Percentiles rank a stretch among this genome's conserved stretches.
These are phyloP conservation scores for Cryptotermes secundus DNA, from an alignment of 1,140 invertebrate genomes.

Conservation along the genomic window DNA sequence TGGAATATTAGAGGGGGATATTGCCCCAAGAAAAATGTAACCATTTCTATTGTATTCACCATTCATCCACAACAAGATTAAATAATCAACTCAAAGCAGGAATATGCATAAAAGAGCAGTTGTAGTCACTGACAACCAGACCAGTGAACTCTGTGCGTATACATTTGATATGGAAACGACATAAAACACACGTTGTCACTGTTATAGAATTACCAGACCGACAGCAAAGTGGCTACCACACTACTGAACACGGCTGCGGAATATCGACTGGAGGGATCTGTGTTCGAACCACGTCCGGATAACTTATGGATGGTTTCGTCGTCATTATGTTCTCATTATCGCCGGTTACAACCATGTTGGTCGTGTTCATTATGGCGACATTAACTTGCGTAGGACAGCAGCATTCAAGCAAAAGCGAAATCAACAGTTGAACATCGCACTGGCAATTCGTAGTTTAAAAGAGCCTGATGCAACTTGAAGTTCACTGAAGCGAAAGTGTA, in stretches of 20 bases:
- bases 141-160: neutral
- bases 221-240: neutral
- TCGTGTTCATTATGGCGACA: neutral
- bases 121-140: neutral
- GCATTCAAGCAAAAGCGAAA: neutral
- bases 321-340: slow-evolving; percentile 12
- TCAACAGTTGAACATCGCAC: neutral
- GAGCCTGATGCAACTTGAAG: no score
- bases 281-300: slow-evolving; percentile 12
- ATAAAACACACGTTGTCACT: slow-evolving; percentile 5
- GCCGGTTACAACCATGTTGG: neutral
- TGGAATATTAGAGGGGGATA: neutral
- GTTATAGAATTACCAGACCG: neutral
- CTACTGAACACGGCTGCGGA: neutral
- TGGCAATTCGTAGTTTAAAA: neutral
- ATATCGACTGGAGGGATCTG: slow-evolving; percentile 17
- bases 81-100: neutral
- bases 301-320: slow-evolving; percentile 16
- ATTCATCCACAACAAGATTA: neutral
- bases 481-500: no score
- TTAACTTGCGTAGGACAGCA: neutral
- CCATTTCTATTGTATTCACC: neutral
- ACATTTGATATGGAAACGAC: neutral
- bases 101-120: neutral
- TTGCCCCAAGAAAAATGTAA: neutral